A percentile compares a stretch with the other conserved stretches of the same genome.
These are phyloP conservation scores for Halichoerus grypus DNA, from an alignment of 2,113 vertebrate genomes.

Conservation along the genomic window DNA sequence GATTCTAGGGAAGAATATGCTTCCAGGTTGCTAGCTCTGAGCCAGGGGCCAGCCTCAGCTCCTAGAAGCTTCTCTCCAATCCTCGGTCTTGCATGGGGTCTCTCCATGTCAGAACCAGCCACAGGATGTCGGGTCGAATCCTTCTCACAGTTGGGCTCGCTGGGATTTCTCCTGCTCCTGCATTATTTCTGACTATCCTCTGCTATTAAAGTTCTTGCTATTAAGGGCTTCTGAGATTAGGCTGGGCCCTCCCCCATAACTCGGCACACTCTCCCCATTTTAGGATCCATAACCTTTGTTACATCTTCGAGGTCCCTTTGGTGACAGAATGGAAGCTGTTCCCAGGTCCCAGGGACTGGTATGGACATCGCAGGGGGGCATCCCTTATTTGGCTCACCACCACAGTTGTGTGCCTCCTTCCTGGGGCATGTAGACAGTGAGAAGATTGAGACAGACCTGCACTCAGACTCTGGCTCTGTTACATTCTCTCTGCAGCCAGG, in stretches of 20 bases:
- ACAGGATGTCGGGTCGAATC: not conserved
- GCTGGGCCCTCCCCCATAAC: not conserved
- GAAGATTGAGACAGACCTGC: not conserved
- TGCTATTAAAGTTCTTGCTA: not conserved
- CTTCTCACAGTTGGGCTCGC: not conserved
- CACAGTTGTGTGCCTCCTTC: not conserved
- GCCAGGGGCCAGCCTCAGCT: not conserved
- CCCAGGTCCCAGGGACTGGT: not conserved
- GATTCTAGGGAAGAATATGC: not conserved
- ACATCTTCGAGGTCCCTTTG: not conserved
- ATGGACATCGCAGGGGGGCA: not conserved
- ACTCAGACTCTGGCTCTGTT: not conserved
- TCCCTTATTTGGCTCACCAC: rapidly evolving
- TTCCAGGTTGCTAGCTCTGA: not conserved
- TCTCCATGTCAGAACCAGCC: not conserved
- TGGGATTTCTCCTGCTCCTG: not conserved
- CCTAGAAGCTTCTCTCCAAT: not conserved
- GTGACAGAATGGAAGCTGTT: not conserved
- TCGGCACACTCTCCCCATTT: not conserved
- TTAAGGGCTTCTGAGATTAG: not conserved
- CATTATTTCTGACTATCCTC: not conserved
- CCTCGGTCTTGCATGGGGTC: not conserved
- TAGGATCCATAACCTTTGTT: not conserved
- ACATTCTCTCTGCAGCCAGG: not conserved
- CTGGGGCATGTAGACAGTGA: not conserved